Percentiles rank a stretch among this genome's conserved stretches.
Conservation (phyloP, 2,113 vertebrate species). For the Macquaria ambigua region DNA sequence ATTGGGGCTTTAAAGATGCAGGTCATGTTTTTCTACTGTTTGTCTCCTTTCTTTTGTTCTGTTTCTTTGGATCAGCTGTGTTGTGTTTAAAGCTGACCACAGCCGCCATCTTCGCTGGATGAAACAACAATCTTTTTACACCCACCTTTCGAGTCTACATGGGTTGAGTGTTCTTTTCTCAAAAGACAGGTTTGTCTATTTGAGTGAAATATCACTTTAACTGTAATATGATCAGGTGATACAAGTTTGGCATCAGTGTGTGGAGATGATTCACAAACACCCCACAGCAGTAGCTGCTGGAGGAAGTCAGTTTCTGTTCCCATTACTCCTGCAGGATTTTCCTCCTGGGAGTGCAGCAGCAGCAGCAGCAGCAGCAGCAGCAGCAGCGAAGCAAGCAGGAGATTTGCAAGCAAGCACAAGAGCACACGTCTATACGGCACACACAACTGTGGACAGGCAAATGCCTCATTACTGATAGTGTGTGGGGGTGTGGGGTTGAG, state of each 20-base stretch:
- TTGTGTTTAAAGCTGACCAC: not conserved
- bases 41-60: not conserved
- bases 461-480: slow-evolving; percentile 56
- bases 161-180: not conserved
- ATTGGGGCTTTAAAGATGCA: not conserved
- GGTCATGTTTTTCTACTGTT: not conserved
- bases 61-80: not conserved
- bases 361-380: slow-evolving; percentile 24
- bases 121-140: too few species aligned
- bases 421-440: slow-evolving; percentile 40
- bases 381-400: slow-evolving; percentile 17
- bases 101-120: too few species aligned
- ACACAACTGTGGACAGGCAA: slow-evolving; percentile 49
- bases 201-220: not conserved
- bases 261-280: not conserved
- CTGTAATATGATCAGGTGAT: not conserved
- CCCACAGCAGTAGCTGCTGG: not conserved
- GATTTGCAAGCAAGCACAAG: slow-evolving; percentile 25
- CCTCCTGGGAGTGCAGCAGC: not conserved
- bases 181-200: not conserved
- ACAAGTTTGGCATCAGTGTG: not conserved
- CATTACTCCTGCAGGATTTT: slow-evolving; percentile 1
- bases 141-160: too few species aligned
- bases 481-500: slow-evolving; percentile 32
- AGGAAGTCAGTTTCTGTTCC: slow-evolving; percentile 23